phyloP scores from a whole-genome alignment of 2,113 vertebrate species.

The Cairina moschata region DNA sequence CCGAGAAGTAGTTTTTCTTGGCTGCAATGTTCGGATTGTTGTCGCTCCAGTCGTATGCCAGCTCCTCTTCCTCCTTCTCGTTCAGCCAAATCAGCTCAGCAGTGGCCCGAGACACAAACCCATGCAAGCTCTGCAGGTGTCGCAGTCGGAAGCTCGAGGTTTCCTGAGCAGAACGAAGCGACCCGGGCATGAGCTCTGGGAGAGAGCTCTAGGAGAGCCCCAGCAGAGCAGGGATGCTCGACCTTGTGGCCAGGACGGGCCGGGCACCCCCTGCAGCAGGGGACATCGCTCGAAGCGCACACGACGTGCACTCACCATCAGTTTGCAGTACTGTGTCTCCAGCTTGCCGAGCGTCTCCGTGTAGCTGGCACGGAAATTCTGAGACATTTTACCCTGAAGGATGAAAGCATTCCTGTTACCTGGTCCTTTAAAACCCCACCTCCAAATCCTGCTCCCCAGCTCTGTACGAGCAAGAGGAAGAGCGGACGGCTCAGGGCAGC shows the following conservation, averaged over 20 bases:
- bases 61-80: conserved; percentile 96
- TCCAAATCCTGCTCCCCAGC: not conserved
- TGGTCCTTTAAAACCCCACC: rapidly evolving
- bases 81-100: conserved; percentile 98
- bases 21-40: conserved; percentile 86
- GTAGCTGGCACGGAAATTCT: conserved; percentile 91
- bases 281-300: not conserved
- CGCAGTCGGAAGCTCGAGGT: conserved; percentile 91
- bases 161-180: conserved; percentile 79
- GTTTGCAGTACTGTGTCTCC: conserved; percentile 95
- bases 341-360: conserved; percentile 91
- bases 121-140: conserved; percentile 90
- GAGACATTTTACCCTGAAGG: conserved; percentile 87
- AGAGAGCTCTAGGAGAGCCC: not conserved
- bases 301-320: conserved; percentile 84
- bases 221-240: not conserved
- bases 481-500: not conserved
- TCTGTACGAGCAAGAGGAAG: rapidly evolving
- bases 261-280: rapidly evolving
- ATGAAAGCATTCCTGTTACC: not conserved
- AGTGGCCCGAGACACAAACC: conserved; percentile 91
- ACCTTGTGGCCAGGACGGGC: not conserved
- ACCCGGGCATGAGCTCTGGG: not conserved
- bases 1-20: conserved; percentile 89
- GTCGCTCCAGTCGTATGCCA: conserved; percentile 97